Evolutionary conservation across 2,888 invertebrate species (phyloP), one percentile per base, ranked within the genome.

Genomic region (Yponomeuta plumbellus): DNA sequence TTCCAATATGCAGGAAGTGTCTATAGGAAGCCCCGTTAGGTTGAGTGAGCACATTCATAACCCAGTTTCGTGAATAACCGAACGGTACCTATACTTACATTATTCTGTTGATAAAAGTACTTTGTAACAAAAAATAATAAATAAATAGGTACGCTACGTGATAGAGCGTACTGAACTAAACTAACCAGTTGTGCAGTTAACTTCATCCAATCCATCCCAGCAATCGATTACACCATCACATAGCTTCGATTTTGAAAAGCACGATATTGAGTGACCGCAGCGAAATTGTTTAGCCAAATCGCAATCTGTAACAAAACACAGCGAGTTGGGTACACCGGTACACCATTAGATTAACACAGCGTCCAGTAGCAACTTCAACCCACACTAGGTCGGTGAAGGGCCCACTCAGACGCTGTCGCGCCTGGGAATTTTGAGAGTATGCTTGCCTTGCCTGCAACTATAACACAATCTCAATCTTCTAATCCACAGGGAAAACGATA

Each of bases 191-290:
- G 94, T 94, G 80, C 96, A 96, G 80, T 94, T 93, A 44, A 93
- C 85, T 92, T 96, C 96, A 77, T 96, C 96, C 57, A 92, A 92
- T 67, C 94, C 94, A 80, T 96, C 95, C 95, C 95, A 96, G 78
- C 96, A 96, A 79, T 96, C 95, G 68, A 95, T 93, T 69, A 92
- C 85, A 56, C 95, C 94, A 77, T 96, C 94, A 80, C 96, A 96
- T 73, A 92, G 90, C 79, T 93, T 94, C n/a, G 86, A 85, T 70
- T 93, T 91, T n/a, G 94, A 85, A 68, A 96, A 91, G 82, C 96
- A 96, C 64, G 95, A 95, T 71, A 95, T 95, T 64, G 92, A 91
- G 74, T 95, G 94, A 63, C 95, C 94, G 77, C 96, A 96, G 65
- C 94, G 94, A 80, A 96, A 96, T 79, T 95, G 93, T 67, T 93